phyloP scores from a whole-genome alignment of 2,113 vertebrate species.

The Albula goreensis region DNA sequence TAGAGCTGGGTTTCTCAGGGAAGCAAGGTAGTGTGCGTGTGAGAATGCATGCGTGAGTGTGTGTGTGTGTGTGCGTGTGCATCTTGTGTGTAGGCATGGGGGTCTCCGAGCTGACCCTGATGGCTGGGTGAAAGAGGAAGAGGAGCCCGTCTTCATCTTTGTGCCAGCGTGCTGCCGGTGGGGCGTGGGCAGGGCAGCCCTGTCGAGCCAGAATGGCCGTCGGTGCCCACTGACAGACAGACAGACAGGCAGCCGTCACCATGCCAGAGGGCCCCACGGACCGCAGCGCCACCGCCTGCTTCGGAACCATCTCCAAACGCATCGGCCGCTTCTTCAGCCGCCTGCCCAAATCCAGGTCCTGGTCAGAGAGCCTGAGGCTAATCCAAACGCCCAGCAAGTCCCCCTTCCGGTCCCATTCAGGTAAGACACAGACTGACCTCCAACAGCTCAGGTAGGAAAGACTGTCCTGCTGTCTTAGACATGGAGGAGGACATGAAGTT shows the following conservation, averaged over 20 bases:
- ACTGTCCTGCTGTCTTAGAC: no score
- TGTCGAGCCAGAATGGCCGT: conserved; percentile 25
- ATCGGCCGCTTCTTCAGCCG: conserved; percentile 80
- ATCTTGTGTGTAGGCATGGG: background rate
- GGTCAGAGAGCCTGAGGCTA: conserved; percentile 68
- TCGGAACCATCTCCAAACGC: conserved; percentile 74
- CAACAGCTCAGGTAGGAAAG: background rate
- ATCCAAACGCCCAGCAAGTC: conserved; percentile 69
- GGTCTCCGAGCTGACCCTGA: background rate
- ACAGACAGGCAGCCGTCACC: conserved; percentile 48
- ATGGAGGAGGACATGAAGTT: no score
- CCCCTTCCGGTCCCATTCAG: conserved; percentile 68
- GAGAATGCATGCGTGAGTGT: background rate
- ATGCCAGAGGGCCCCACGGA: conserved; percentile 51
- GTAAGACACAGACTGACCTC: conserved; percentile 45
- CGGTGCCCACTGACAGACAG: conserved; percentile 54
- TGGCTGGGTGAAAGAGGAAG: conserved; percentile 20
- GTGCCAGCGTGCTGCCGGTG: conserved; percentile 23
- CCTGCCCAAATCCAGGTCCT: conserved; percentile 78
- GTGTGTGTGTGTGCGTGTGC: background rate
- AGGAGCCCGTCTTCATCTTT: conserved; percentile 23
- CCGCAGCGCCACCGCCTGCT: conserved; percentile 70
- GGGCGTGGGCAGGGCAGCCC: background rate
- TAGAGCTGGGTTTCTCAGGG: background rate
- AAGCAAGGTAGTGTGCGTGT: background rate